Conservation (phyloP, 2,888 invertebrate species). For the Catonia carolina region DNA sequence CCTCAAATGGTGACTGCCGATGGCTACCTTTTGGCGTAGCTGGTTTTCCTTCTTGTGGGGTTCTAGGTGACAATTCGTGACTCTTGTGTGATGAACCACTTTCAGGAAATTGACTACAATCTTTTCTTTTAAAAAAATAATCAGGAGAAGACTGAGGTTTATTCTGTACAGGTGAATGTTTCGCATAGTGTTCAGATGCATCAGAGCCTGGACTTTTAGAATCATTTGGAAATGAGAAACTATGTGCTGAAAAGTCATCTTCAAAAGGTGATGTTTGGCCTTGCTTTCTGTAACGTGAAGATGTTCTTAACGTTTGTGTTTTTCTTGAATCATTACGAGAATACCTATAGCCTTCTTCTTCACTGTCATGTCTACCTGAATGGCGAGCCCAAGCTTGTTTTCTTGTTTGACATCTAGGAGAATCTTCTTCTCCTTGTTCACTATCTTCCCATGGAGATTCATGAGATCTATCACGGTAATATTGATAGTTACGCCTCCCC, state of each 20-base stretch:
- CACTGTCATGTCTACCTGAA: conserved; percentile 17
- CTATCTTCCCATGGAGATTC: conserved; percentile 68
- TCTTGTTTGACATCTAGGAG: conserved; percentile 40
- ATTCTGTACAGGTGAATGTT: conserved; percentile 19
- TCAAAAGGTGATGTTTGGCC: conserved; percentile 50
- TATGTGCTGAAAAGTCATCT: conserved; percentile 50
- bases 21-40: conserved; percentile 14
- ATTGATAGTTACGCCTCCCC: conserved; percentile 25
- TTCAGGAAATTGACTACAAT: conserved; percentile 13
- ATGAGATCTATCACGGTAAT: conserved; percentile 31
- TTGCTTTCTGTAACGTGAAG: conserved; percentile 30
- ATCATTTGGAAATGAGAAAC: conserved; percentile 41
- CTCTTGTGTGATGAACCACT: background rate
- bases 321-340: conserved; percentile 29
- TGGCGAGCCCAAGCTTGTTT: conserved; percentile 45
- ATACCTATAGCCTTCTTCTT: conserved; percentile 30
- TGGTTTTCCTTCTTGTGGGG: conserved; percentile 3
- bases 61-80: no score
- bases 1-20: conserved; percentile 56
- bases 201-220: conserved; percentile 34
- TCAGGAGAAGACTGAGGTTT: conserved; percentile 23
- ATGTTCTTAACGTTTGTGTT: conserved; percentile 41
- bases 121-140: conserved; percentile 20
- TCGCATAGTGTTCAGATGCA: conserved; percentile 28
- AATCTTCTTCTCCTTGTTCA: conserved; percentile 34